phyloP scores from a whole-genome alignment of 2,888 invertebrate species.

The Rhagophthalmus giganteus region DNA sequence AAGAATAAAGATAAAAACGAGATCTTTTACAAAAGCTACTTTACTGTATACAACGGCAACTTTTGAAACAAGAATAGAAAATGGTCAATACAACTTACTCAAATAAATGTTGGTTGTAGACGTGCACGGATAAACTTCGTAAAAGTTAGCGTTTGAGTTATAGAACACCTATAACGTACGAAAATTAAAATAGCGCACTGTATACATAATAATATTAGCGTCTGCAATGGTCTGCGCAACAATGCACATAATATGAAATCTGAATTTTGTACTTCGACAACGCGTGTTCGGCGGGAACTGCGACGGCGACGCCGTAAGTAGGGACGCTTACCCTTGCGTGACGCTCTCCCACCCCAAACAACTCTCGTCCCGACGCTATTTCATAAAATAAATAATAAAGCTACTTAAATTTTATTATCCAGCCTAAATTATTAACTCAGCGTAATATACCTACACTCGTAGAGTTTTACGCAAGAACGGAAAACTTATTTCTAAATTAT shows the following conservation, averaged over 20 bases:
- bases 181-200: neutral
- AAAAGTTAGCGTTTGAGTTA: no score
- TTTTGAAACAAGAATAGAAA: no score
- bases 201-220: constrained; percentile 6
- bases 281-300: constrained; percentile 38
- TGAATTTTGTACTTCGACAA: constrained; percentile 24
- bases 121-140: no score
- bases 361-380: constrained; percentile 28
- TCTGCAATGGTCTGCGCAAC: constrained; percentile 11
- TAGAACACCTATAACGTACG: neutral
- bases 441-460: neutral
- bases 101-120: no score
- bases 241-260: constrained; percentile 12
- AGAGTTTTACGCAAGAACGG: neutral
- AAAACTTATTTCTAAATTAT: no score
- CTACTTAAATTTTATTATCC: constrained; percentile 18
- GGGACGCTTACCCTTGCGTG: constrained; percentile 39
- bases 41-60: constrained; percentile 95
- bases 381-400: constrained; percentile 34
- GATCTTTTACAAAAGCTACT: constrained; percentile 96
- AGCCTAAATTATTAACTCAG: constrained; percentile 3
- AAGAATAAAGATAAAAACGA: constrained; percentile 94
- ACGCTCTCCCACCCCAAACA: constrained; percentile 30
- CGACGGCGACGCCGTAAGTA: constrained; percentile 36
- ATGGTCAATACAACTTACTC: no score